Base-by-base conservation (phyloP, 2,888 invertebrate genomes). In the Xestia c-nigrum region DNA sequence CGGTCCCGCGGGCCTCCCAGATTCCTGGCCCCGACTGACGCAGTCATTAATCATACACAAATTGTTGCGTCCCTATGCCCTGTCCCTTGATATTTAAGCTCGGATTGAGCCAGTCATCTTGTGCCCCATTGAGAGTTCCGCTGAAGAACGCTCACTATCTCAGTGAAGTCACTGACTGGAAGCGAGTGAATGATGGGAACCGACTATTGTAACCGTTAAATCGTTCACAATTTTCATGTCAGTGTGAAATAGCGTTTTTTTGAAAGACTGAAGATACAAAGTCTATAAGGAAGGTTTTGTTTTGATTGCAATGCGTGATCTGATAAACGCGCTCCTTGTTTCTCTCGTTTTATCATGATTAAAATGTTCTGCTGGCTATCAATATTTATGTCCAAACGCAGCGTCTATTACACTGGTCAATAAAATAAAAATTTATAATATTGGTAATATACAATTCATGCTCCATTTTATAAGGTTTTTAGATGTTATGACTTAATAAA, bases 31-130 rank as follows among this genome's bases (percentile, higher is more conserved):
- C 52, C 69, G 72, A 74, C 76, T 74, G 78, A 70, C 65, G 76
- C 61, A 55, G 72, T 80, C 85, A 87, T 89, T 84, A 88, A 89
- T 88, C 88, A 88, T 89, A 85, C 89, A 85, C 78, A 87, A 88
- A 91, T 87, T 87, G 90, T 89, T 85, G 87, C 87, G 76, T 87
- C 89, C 89, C 90, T 73, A 47, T 72, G 75, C 77, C 74, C 84
- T 84, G 84, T 85, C 86, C 87, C 85, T 87, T 85, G 94, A 93
- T 93, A 92, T 92, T 91, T 91, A 89, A 91, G 94, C 92, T 92
- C 86, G 91, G 90, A 89, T 94, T 87, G 94, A 93, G 94, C 95
- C 94, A 94, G 95, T 95, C 95, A 95, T 93, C 92, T 77, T 83
- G 88, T 80, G 87, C 88, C 89, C 89, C 90, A 90, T 91, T 91